Evolutionary conservation across 1,140 invertebrate genomes (phyloP).

Genomic region (Megalonaias nervosa): DNA sequence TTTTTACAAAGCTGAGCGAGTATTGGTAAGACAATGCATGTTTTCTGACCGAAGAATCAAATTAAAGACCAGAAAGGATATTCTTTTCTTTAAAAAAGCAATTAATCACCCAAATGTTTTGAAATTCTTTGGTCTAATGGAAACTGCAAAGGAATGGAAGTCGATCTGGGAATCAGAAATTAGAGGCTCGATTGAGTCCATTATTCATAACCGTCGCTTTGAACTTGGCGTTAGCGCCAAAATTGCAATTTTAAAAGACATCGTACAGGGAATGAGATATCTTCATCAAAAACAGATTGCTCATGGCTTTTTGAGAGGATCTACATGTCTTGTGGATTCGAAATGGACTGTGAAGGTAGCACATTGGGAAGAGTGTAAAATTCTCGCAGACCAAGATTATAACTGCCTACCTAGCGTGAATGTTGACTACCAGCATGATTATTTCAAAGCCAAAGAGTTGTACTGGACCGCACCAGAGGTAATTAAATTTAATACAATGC

Average conservation of each 20-base stretch:
- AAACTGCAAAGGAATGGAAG: slow-evolving; percentile 38
- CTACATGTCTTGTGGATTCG: slow-evolving; percentile 55
- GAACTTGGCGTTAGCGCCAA: slow-evolving; percentile 52
- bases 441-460: slow-evolving; percentile 24
- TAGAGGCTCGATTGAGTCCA: slow-evolving; percentile 49
- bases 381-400: neutral
- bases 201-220: slow-evolving; percentile 51
- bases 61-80: slow-evolving; percentile 32
- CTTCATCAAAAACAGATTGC: slow-evolving; percentile 51
- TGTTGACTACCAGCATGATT: neutral
- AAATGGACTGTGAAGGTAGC: slow-evolving; percentile 59
- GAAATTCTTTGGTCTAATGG: slow-evolving; percentile 56
- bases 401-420: neutral
- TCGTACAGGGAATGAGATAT: slow-evolving; percentile 53
- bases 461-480: slow-evolving; percentile 60
- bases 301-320: slow-evolving; percentile 54
- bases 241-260: slow-evolving; percentile 48
- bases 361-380: slow-evolving; percentile 48
- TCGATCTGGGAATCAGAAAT: slow-evolving; percentile 46
- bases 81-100: slow-evolving; percentile 55
- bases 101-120: slow-evolving; percentile 53
- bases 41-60: slow-evolving; percentile 1
- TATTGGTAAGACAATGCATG: slow-evolving; percentile 36
- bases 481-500: slow-evolving; percentile 31
- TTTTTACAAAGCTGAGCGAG: slow-evolving; percentile 39